Evolutionary conservation across 2,888 invertebrate species (phyloP).

Genomic region (Hetaerina titia): DNA sequence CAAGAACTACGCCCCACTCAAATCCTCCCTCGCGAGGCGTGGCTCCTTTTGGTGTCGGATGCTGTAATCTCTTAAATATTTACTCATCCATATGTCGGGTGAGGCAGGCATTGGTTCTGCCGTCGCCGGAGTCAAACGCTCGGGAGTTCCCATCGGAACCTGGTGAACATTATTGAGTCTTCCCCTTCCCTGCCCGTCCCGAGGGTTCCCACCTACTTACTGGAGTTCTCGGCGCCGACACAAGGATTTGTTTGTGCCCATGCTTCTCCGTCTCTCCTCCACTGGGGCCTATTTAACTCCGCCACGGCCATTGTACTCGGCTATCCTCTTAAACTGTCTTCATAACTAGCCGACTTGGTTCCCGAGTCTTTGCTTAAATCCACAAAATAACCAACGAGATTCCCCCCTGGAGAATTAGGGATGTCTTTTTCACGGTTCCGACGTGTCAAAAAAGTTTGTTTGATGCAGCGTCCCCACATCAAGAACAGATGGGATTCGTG

Average conservation of each 20-base stretch:
- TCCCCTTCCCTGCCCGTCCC: not conserved
- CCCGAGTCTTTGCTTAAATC: not conserved
- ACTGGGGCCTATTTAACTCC: not conserved
- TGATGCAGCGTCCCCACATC: no score
- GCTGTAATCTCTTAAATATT: not conserved
- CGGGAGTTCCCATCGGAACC: not conserved
- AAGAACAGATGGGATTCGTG: no score
- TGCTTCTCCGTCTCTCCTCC: not conserved
- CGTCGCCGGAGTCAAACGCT: not conserved
- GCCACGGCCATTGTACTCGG: not conserved
- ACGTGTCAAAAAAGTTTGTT: no score
- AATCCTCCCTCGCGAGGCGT: not conserved
- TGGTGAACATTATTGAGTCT: not conserved
- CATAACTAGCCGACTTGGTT: not conserved
- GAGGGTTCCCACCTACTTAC: no score
- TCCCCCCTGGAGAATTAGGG: no score
- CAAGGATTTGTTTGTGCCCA: not conserved
- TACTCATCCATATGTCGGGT: not conserved
- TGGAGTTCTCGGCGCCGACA: not conserved
- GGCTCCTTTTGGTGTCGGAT: not conserved
- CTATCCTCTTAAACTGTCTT: not conserved
- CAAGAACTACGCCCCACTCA: not conserved
- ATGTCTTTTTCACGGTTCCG: no score
- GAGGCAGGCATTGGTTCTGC: not conserved
- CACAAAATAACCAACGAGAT: not conserved